Percentiles rank a stretch among this genome's conserved stretches.
These are phyloP conservation scores for Dascyllus trimaculatus DNA, from an alignment of 2,113 vertebrate species.

Conservation along the genomic window DNA sequence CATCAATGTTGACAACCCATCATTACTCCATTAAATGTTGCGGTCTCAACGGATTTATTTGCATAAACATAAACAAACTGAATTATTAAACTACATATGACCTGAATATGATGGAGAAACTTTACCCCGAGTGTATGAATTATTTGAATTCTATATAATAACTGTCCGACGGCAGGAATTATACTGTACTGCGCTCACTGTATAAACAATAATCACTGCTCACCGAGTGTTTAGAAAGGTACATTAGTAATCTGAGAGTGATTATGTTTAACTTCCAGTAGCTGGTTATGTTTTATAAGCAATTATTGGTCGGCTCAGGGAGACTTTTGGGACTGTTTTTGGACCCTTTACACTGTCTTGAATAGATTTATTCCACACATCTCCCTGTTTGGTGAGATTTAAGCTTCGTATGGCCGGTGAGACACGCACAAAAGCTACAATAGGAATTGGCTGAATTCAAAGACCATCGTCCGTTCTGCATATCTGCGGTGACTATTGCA, in stretches of 20 bases:
- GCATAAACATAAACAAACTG: slow-evolving; percentile 31
- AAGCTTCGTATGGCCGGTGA: background rate
- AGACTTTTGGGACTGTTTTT: background rate
- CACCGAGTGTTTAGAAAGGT: slow-evolving; percentile 27
- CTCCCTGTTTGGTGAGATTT: slow-evolving; percentile 16
- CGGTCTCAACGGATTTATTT: background rate
- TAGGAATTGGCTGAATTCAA: slow-evolving; percentile 14
- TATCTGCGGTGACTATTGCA: slow-evolving; percentile 17
- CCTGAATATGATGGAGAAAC: background rate
- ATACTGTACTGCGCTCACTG: slow-evolving; percentile 1
- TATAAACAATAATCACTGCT: slow-evolving; percentile 49
- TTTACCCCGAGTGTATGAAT: background rate
- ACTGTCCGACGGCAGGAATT: slow-evolving; percentile 21
- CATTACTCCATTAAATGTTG: slow-evolving; percentile 1
- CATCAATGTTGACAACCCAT: background rate
- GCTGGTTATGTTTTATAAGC: slow-evolving; percentile 50
- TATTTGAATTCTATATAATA: slow-evolving; percentile 16
- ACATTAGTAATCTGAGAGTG: slow-evolving; percentile 36
- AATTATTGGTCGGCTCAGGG: slow-evolving; percentile 28
- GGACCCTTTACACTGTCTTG: background rate
- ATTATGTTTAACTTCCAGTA: slow-evolving; percentile 51
- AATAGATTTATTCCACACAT: slow-evolving; percentile 7
- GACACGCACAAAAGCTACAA: slow-evolving; percentile 7
- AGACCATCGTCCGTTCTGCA: slow-evolving; percentile 26
- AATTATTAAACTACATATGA: slow-evolving; percentile 3